Evolutionary conservation across 2,888 invertebrate genomes (phyloP).

Genomic region (Athalia circularis): DNA sequence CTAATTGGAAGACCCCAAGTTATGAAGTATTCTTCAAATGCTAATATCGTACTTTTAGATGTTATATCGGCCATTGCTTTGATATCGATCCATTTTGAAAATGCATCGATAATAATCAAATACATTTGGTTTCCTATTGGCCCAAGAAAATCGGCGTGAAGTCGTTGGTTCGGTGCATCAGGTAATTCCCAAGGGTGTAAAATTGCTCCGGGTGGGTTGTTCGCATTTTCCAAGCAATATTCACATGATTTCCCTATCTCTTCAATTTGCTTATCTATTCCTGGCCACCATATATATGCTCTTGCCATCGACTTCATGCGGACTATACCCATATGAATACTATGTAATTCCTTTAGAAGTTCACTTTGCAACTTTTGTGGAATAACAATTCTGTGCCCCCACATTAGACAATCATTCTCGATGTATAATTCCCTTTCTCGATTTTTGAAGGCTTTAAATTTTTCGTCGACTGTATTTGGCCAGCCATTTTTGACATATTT

Average conservation of each 20-base stretch:
- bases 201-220: constrained; percentile 48
- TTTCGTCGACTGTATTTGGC: constrained; percentile 19
- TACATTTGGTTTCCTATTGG: constrained; percentile 51
- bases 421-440: constrained; percentile 44
- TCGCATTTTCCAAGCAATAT: constrained; percentile 49
- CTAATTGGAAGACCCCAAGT: constrained; percentile 51
- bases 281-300: constrained; percentile 46
- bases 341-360: constrained; percentile 46
- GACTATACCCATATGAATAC: constrained; percentile 47
- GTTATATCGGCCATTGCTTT: constrained; percentile 51
- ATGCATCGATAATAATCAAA: constrained; percentile 54
- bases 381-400: constrained; percentile 47
- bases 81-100: constrained; percentile 56
- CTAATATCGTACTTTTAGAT: constrained; percentile 45
- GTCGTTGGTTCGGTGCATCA: constrained; percentile 50
- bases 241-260: constrained; percentile 45
- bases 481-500: constrained; percentile 41
- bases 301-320: constrained; percentile 48
- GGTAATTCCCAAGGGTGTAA: constrained; percentile 53
- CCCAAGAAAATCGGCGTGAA: constrained; percentile 54
- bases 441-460: constrained; percentile 34
- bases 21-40: constrained; percentile 48
- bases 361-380: constrained; percentile 22
- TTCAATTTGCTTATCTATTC: constrained; percentile 50
- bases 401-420: constrained; percentile 29